Conservation (phyloP, 2,797 vertebrate genomes). For the Sitta carolinensis region DNA sequence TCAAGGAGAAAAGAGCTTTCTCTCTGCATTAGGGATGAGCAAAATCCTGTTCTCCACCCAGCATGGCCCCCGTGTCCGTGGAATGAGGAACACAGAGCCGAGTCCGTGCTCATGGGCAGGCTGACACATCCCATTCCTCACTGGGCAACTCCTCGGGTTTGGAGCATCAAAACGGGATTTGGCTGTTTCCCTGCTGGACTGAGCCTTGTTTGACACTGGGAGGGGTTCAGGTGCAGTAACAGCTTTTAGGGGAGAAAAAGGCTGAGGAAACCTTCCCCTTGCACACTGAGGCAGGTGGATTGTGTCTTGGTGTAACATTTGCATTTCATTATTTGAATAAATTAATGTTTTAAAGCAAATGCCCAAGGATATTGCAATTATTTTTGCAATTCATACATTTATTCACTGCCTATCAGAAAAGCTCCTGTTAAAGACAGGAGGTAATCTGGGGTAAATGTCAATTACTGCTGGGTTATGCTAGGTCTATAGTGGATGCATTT, state of each 20-base stretch:
- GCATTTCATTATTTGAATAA: not conserved
- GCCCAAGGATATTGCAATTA: not conserved
- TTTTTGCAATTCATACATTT: not conserved
- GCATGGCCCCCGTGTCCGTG: too few species aligned
- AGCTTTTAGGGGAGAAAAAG: not conserved
- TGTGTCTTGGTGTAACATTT: not conserved
- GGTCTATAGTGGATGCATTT: not conserved
- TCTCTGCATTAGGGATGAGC: not conserved
- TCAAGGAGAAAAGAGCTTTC: not conserved
- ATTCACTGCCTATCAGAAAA: not conserved
- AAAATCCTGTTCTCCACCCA: not conserved
- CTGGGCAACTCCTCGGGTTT: not conserved
- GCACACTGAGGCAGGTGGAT: not conserved
- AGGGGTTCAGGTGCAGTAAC: not conserved
- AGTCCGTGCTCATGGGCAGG: rapidly evolving
- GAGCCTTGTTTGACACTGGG: not conserved
- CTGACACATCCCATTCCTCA: not conserved
- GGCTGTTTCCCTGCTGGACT: not conserved
- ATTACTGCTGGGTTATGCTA: not conserved
- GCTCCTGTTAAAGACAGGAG: not conserved
- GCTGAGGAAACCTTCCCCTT: not conserved
- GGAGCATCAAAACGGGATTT: not conserved
- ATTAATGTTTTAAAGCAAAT: not conserved
- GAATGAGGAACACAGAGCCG: too few species aligned
- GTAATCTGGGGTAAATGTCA: not conserved